A percentile compares a stretch with the other conserved stretches of the same genome.
phyloP scores from a whole-genome alignment of 2,888 invertebrate species.

The Synanthedon myopaeformis region DNA sequence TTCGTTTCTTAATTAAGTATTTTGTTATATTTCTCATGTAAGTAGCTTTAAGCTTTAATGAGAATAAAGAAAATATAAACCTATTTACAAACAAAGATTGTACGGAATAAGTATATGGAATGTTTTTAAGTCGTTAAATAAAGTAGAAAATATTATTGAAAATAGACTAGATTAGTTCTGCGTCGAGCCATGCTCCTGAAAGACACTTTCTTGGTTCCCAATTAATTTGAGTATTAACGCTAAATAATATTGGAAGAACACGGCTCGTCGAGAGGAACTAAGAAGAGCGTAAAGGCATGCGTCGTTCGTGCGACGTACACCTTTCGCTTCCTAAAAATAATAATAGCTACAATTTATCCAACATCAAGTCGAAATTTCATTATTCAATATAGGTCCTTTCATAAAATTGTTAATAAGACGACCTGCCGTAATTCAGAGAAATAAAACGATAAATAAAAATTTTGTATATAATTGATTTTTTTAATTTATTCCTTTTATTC shows the following conservation, averaged over 20 bases:
- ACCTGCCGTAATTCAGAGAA: no score
- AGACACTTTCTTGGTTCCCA: background rate
- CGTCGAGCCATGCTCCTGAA: slow-evolving; percentile 36
- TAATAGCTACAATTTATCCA: slow-evolving; percentile 5
- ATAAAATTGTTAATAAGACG: no score
- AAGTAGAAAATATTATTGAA: slow-evolving; percentile 7
- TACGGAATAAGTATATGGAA: background rate
- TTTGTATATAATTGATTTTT: no score
- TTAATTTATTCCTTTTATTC: no score
- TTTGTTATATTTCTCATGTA: no score
- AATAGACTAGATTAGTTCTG: slow-evolving; percentile 66
- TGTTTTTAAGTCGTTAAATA: background rate
- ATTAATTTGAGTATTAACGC: slow-evolving; percentile 5
- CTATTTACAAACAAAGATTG: background rate
- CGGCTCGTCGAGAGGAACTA: slow-evolving; percentile 55
- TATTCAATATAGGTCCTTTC: no score
- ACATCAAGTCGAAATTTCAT: slow-evolving; percentile 7
- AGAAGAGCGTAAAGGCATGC: slow-evolving; percentile 42
- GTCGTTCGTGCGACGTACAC: slow-evolving; percentile 38
- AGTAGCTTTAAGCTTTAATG: no score
- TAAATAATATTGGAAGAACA: slow-evolving; percentile 16
- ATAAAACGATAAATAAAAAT: no score
- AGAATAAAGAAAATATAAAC: no score
- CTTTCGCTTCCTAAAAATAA: slow-evolving; percentile 27
- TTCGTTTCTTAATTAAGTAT: no score